Conservation (phyloP, 2,113 vertebrate genomes). For the Sylvilagus bachmani region DNA sequence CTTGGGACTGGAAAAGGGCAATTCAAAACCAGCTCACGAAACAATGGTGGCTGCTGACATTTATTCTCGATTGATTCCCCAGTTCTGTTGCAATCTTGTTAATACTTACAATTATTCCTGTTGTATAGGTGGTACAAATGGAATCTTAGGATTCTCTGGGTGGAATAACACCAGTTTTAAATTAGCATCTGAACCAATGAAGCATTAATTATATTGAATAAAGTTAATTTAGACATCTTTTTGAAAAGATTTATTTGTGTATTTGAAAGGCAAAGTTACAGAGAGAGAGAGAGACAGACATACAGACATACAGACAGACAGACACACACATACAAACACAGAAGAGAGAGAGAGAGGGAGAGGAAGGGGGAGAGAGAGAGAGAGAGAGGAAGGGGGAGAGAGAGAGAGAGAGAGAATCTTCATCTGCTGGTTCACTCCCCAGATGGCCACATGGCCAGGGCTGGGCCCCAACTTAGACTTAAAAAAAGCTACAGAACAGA, state of each 20-base stretch:
- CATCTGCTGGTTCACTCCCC: too few relatives aligned
- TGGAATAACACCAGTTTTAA: not conserved
- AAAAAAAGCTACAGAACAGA: not conserved
- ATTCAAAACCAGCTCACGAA: not conserved
- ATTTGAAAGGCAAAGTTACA: too few relatives aligned
- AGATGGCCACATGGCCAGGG: too few relatives aligned
- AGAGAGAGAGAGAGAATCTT: too few relatives aligned
- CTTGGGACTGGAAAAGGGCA: not conserved
- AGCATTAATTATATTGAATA: not conserved
- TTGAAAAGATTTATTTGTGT: too few relatives aligned
- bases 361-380: too few relatives aligned
- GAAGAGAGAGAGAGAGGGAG: too few relatives aligned
- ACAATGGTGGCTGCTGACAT: not conserved
- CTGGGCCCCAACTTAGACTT: too few relatives aligned
- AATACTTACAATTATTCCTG: constrained; percentile 18
- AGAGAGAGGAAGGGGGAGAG: too few relatives aligned
- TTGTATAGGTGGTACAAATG: not conserved
- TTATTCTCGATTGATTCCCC: not conserved
- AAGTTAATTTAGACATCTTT: not conserved
- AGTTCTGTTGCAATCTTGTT: not conserved
- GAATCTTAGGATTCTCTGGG: not conserved
- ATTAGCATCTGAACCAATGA: not conserved
- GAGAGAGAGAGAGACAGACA: too few relatives aligned
- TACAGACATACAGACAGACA: too few relatives aligned
- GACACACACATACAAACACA: too few relatives aligned